These are phyloP conservation scores for Enteromius argenteus DNA, from an alignment of 2,797 vertebrate species.

Conservation along the genomic window DNA sequence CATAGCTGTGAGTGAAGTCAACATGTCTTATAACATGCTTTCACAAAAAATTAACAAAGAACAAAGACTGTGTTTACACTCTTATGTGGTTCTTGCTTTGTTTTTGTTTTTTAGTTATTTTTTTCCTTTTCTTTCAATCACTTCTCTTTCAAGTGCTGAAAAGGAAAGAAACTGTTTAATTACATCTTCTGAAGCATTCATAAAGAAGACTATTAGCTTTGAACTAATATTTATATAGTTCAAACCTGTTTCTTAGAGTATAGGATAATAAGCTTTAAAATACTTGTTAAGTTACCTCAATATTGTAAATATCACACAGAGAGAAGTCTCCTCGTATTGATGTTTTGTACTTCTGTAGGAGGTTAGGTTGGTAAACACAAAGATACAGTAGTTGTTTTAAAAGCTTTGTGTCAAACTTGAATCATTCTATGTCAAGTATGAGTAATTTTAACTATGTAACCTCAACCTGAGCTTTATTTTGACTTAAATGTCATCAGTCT, in stretches of 20 bases:
- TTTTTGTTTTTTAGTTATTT: background rate
- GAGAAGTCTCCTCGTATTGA: constrained; percentile 15
- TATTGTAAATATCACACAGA: background rate
- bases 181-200: background rate
- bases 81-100: background rate
- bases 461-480: constrained; percentile 7
- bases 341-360: background rate
- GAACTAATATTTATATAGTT: background rate
- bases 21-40: constrained; percentile 16
- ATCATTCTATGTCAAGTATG: constrained; percentile 12
- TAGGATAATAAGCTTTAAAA: background rate
- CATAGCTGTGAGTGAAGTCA: constrained; percentile 14
- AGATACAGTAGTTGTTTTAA: background rate
- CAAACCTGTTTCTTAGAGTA: background rate
- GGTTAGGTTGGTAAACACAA: constrained; percentile 7
- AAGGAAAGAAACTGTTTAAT: background rate
- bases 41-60: background rate
- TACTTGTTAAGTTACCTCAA: background rate
- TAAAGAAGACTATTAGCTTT: background rate
- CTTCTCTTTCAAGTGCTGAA: background rate
- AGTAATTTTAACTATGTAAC: constrained; percentile 10
- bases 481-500: background rate
- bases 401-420: constrained; percentile 18
- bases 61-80: background rate
- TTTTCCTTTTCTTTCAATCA: background rate